These are phyloP conservation scores for Sarcophaga bullata DNA, from an alignment of 1,140 invertebrate species.

Conservation along the genomic window DNA sequence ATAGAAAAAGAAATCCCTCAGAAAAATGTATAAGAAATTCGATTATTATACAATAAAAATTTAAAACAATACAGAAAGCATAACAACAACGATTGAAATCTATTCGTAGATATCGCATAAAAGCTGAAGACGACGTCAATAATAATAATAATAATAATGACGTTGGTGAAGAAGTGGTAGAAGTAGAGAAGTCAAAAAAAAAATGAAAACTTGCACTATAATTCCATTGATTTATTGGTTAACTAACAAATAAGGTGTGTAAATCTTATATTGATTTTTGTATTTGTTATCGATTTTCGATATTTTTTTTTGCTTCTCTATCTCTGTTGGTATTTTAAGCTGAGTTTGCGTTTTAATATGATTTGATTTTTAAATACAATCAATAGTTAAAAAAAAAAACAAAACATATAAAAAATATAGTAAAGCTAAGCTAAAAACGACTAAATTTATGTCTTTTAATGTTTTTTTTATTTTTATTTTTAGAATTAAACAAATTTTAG, in stretches of 20 bases:
- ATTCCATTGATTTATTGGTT: constrained; percentile 17
- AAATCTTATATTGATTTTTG: not conserved
- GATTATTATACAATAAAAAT: constrained; percentile 12
- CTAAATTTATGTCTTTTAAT: no score
- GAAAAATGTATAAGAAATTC: not conserved
- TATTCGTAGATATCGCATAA: not conserved
- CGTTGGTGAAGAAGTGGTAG: not conserved
- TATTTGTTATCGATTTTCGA: not conserved
- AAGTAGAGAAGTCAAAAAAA: not conserved
- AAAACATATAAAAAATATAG: not conserved
- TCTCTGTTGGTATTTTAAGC: not conserved
- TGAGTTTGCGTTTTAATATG: not conserved
- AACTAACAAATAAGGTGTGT: constrained; percentile 21
- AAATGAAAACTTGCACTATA: constrained; percentile 15
- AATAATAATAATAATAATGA: no score
- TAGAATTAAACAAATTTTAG: no score
- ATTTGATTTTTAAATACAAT: not conserved
- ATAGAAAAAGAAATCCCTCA: not conserved
- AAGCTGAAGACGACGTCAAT: not conserved
- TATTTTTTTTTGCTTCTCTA: no score
- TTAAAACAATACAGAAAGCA: not conserved
- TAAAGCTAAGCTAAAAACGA: no score
- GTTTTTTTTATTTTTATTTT: no score
- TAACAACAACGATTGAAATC: not conserved
- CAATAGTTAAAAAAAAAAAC: not conserved